Evolutionary conservation across 64 coral and sea anemone species (phyloP), one percentile per base, ranked within the genome.

Genomic region (Montipora capricornis): DNA sequence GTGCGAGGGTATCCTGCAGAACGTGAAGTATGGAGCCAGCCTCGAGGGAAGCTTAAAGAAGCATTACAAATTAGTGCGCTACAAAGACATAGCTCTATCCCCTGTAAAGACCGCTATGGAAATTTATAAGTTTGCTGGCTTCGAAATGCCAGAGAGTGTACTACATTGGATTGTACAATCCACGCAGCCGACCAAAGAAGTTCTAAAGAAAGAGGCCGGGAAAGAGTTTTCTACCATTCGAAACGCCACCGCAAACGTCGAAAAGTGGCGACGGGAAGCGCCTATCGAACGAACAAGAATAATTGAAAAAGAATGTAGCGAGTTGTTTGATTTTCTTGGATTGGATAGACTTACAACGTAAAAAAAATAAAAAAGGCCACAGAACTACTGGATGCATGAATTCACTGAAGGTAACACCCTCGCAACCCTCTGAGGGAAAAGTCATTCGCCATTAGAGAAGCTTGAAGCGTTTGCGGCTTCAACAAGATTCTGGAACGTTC

Each of bases 81-180:
- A 94, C 48, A 89, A 75, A 20, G 92, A 94, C 49, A 44, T 94
- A 44, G 92, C 92, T 26, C 74, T 75, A 4, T 62, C 29, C 3
- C 92, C 92, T 2, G 77, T 94, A 5, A 26, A 82, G n/a, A 94
- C 70, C 9, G 78, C 92, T 13, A 53, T 50, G 19, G 68, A 94
- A 6, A 87, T 94, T 75, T 94, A 94, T 24, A 89, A 89, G 46
- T 94, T 94, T 83, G 92, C 87, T 75, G 92, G 87, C 9, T 94
- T 94, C 83, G 78, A 89, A 37, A 82, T 87, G 87, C 68, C 80
- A 10, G 55, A 89, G 6, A 83, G 44, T 19, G 64, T 94, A 1
- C 81, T 49, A 24, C 15, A 75, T 49, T 94, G 92, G 92, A 49
- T 94, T n/a, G 49, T 51, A 5, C n/a, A 94, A 6, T 81, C 80